phyloP scores from a whole-genome alignment of 2,797 vertebrate genomes.

The Miichthys miiuy region DNA sequence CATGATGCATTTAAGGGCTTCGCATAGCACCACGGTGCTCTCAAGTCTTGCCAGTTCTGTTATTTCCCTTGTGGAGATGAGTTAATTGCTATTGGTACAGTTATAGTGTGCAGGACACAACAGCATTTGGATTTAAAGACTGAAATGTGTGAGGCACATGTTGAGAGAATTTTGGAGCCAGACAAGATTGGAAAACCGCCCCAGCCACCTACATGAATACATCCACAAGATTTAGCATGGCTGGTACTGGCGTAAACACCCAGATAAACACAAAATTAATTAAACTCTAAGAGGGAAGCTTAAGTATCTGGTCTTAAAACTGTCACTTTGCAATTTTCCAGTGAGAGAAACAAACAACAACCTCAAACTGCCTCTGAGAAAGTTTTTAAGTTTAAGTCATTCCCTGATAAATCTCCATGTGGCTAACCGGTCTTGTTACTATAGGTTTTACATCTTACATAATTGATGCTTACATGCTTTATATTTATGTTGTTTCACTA shows the following conservation, averaged over 20 bases:
- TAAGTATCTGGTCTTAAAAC: slow-evolving; percentile 53
- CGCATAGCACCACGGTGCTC: slow-evolving; percentile 51
- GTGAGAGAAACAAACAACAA: slow-evolving; percentile 56
- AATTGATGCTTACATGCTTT: slow-evolving; percentile 37
- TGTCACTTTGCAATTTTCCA: slow-evolving; percentile 49
- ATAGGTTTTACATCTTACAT: slow-evolving; percentile 9
- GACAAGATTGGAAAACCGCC: slow-evolving; percentile 46
- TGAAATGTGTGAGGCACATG: slow-evolving; percentile 81
- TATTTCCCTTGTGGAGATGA: slow-evolving; percentile 73
- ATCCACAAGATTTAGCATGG: slow-evolving; percentile 47
- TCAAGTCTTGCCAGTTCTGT: slow-evolving; percentile 75
- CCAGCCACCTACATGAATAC: slow-evolving; percentile 55
- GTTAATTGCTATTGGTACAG: slow-evolving; percentile 75
- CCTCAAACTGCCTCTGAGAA: slow-evolving; percentile 52
- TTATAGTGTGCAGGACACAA: slow-evolving; percentile 67
- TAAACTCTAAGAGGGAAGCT: slow-evolving; percentile 59
- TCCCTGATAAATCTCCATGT: slow-evolving; percentile 49
- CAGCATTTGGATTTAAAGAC: slow-evolving; percentile 50
- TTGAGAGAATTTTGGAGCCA: slow-evolving; percentile 60
- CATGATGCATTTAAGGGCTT: slow-evolving; percentile 54
- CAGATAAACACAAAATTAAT: slow-evolving; percentile 73
- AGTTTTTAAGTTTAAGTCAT: slow-evolving; percentile 31
- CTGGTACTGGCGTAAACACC: slow-evolving; percentile 58
- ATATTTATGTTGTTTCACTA: slow-evolving; percentile 35
- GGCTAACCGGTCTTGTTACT: slow-evolving; percentile 9